phyloP scores from a whole-genome alignment of 2,797 vertebrate species.

The Emydoidea blandingii region DNA sequence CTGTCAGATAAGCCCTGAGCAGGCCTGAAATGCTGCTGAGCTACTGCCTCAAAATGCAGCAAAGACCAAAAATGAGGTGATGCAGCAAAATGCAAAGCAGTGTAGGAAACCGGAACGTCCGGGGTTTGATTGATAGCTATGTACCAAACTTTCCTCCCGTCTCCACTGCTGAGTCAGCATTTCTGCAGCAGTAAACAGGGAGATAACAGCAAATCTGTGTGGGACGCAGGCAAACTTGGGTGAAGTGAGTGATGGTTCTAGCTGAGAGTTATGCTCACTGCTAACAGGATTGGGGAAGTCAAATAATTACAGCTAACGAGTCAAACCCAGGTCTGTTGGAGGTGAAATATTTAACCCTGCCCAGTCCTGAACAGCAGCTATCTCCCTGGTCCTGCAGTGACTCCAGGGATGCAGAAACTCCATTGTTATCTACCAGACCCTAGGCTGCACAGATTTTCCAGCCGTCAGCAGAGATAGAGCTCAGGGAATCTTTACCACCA shows the following conservation, averaged over 20 bases:
- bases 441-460: not conserved
- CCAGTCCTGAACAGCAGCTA: not conserved
- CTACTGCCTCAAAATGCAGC: not conserved
- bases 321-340: not conserved
- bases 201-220: not conserved
- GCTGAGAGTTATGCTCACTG: not conserved
- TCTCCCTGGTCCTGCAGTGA: not conserved
- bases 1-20: not conserved
- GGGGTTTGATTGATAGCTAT: not conserved
- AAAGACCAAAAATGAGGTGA: not conserved
- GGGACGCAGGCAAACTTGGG: not conserved
- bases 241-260: conserved; percentile 6
- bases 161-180: conserved; percentile 53
- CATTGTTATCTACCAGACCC: not conserved
- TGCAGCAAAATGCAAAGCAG: not conserved
- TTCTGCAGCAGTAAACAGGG: conserved; percentile 22
- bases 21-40: not conserved
- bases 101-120: not conserved
- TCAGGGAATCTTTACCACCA: not conserved
- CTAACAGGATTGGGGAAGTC: not conserved
- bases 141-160: not conserved
- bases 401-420: not conserved
- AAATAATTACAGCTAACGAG: not conserved
- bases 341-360: not conserved
- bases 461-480: not conserved